Evolutionary conservation across 2,797 vertebrate genomes (phyloP).

Genomic region (Avahi laniger): DNA sequence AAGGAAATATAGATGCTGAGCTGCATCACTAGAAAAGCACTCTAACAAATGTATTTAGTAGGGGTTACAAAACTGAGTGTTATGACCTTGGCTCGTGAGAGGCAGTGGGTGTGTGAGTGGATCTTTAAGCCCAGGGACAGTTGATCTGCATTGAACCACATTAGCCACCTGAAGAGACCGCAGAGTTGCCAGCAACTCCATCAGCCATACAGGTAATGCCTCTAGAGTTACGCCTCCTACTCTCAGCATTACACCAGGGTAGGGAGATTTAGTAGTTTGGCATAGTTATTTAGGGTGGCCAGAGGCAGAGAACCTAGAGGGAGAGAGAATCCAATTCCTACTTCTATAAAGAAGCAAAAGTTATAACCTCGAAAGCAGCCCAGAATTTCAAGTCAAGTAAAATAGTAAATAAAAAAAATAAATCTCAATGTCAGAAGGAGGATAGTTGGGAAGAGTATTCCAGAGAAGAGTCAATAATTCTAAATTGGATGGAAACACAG

Average conservation of each 20-base stretch:
- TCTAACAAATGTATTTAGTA: neutral
- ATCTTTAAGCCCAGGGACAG: neutral
- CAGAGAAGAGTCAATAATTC: neutral
- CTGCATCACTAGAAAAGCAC: neutral
- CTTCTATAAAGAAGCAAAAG: neutral
- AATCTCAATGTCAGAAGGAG: neutral
- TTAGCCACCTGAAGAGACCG: neutral
- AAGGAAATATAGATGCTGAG: conserved; percentile 8
- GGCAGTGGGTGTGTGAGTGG: neutral
- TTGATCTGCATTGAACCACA: neutral
- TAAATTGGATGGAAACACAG: neutral
- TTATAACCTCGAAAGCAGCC: neutral
- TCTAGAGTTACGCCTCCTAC: neutral
- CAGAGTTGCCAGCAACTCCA: neutral
- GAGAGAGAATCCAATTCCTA: neutral
- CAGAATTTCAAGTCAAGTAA: neutral
- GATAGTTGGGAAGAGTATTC: neutral
- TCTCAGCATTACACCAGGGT: neutral
- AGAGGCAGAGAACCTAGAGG: neutral
- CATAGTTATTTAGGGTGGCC: neutral
- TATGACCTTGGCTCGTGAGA: neutral
- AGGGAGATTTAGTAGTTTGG: neutral
- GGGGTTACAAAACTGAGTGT: neutral
- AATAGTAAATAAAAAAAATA: neutral
- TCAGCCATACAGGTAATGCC: neutral